Percentiles rank a stretch among this genome's conserved stretches.
phyloP scores from a whole-genome alignment of 2,888 invertebrate species.

The Creontiades dilutus region DNA sequence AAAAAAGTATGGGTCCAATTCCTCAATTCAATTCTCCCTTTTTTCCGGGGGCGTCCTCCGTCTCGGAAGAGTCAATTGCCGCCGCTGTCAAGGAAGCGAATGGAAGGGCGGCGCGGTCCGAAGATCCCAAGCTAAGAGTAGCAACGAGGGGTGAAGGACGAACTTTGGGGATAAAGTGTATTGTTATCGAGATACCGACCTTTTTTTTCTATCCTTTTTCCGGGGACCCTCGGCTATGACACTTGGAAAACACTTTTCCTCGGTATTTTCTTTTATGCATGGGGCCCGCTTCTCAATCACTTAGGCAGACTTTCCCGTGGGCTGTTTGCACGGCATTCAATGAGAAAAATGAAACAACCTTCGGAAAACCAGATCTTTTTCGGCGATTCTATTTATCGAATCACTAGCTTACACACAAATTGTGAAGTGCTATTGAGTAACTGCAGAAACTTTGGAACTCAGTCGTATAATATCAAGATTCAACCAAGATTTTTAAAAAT shows the following conservation, averaged over 20 bases:
- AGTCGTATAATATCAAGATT: too few species aligned
- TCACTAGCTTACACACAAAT: background rate
- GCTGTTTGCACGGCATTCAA: background rate
- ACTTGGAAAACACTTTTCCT: slow-evolving; percentile 44
- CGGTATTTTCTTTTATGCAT: slow-evolving; percentile 44
- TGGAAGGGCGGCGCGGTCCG: slow-evolving; percentile 10
- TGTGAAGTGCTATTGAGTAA: background rate
- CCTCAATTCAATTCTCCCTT: slow-evolving; percentile 57
- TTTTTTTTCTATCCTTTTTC: slow-evolving; percentile 20
- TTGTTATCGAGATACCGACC: background rate
- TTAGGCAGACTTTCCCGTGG: background rate
- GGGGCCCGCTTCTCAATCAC: slow-evolving; percentile 24
- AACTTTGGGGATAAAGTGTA: slow-evolving; percentile 43
- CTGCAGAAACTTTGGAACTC: too few species aligned
- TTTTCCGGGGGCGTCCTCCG: background rate
- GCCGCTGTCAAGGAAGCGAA: slow-evolving; percentile 16
- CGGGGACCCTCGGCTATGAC: slow-evolving; percentile 18
- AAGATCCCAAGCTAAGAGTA: background rate
- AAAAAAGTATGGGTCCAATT: slow-evolving; percentile 60
- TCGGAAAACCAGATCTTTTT: background rate
- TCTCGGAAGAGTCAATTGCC: slow-evolving; percentile 46
- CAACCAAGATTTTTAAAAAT: too few species aligned
- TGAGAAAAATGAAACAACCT: background rate
- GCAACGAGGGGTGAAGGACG: slow-evolving; percentile 30
- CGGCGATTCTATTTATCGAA: background rate